Evolutionary conservation across 2,888 invertebrate genomes (phyloP).

Genomic region (Dexiosoma caninum): DNA sequence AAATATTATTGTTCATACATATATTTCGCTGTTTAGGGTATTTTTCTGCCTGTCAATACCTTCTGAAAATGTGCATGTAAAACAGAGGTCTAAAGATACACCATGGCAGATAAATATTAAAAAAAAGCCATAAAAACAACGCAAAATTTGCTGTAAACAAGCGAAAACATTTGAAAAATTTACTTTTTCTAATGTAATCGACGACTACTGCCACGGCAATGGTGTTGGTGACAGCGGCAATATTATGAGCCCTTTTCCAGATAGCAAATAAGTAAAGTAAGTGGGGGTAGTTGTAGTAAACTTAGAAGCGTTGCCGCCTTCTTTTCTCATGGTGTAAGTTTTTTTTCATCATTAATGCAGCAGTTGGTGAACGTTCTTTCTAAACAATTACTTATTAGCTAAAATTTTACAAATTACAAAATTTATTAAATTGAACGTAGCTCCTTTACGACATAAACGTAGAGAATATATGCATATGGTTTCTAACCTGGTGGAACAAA

Average conservation of each 20-base stretch:
- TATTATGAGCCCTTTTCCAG: constrained; percentile 37
- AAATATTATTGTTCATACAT: no score
- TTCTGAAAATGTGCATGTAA: not conserved
- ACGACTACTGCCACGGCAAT: constrained; percentile 30
- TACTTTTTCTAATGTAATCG: constrained; percentile 67
- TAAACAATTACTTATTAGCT: no score
- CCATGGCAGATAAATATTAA: constrained; percentile 24
- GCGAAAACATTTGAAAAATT: constrained; percentile 73
- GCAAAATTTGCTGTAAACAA: constrained; percentile 22
- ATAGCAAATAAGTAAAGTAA: not conserved
- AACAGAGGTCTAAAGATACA: not conserved
- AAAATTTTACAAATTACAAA: no score
- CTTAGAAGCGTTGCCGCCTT: not conserved
- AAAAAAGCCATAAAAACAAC: constrained; percentile 24
- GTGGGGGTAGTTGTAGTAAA: constrained; percentile 21
- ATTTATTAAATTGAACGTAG: no score
- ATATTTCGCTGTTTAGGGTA: not conserved
- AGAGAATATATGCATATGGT: no score
- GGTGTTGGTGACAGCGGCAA: constrained; percentile 2
- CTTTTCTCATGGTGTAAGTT: no score
- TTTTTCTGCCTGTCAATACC: not conserved
- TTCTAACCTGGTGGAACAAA: no score
- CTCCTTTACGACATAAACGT: no score
- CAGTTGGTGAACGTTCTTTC: no score
- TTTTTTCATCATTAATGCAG: no score